These are phyloP conservation scores for Sigmodon hispidus DNA, from an alignment of 2,113 vertebrate species.

Conservation along the genomic window DNA sequence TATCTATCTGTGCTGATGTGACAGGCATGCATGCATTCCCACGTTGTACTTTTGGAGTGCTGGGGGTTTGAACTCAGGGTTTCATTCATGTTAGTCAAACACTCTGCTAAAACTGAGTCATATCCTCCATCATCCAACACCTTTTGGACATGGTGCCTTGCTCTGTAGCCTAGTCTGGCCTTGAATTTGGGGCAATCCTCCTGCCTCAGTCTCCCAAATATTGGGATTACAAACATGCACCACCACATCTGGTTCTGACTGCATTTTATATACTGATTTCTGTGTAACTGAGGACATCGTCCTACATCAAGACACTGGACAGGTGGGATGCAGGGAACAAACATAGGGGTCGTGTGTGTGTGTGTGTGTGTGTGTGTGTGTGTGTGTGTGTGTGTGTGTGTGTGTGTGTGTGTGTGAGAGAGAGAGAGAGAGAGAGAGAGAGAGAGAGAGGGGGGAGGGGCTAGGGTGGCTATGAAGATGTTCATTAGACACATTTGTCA, in stretches of 20 bases:
- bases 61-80: background rate
- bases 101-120: background rate
- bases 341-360: background rate
- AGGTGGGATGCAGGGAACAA: background rate
- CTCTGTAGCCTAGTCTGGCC: background rate
- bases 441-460: no score
- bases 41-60: no score
- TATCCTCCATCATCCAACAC: background rate
- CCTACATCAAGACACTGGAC: background rate
- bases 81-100: background rate
- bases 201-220: background rate
- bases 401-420: no score
- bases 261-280: background rate
- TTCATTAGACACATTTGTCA: background rate
- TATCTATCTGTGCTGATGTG: background rate
- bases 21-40: background rate
- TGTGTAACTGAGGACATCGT: background rate
- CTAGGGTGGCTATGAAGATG: background rate
- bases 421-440: no score
- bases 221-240: background rate
- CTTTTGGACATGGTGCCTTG: background rate
- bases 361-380: background rate
- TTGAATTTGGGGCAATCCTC: background rate
- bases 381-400: no score
- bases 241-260: background rate